Conservation (phyloP, 1,140 invertebrate species). For the Saccostrea cuccullata region DNA sequence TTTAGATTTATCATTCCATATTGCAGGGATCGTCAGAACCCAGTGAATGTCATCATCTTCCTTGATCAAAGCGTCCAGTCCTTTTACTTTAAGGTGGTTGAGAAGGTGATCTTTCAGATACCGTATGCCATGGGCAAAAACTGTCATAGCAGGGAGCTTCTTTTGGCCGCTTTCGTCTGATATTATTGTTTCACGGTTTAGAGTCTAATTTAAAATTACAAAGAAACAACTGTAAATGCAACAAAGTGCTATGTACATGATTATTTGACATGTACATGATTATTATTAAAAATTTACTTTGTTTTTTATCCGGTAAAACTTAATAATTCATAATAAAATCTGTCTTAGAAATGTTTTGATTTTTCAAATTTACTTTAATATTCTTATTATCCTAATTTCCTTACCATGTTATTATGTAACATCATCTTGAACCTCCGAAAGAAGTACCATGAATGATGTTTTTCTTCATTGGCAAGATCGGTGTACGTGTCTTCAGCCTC, state of each 20-base stretch:
- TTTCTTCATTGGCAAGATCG: slow-evolving; percentile 78
- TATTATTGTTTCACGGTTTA: slow-evolving; percentile 1
- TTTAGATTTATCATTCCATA: slow-evolving; percentile 53
- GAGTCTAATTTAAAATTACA: background rate
- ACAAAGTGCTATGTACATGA: too few relatives aligned
- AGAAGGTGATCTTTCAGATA: slow-evolving; percentile 40
- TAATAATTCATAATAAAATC: too few relatives aligned
- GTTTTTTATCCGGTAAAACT: too few relatives aligned
- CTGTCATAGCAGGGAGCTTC: slow-evolving; percentile 4
- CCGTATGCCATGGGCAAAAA: slow-evolving; percentile 40
- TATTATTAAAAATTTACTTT: too few relatives aligned
- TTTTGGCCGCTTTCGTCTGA: slow-evolving; percentile 25
- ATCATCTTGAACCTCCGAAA: slow-evolving; percentile 84
- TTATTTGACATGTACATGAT: too few relatives aligned
- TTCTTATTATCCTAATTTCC: background rate
- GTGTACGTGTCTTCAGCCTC: slow-evolving; percentile 81
- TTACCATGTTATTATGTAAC: slow-evolving; percentile 73
- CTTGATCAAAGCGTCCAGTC: slow-evolving; percentile 46
- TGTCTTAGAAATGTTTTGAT: too few relatives aligned
- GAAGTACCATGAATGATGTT: slow-evolving; percentile 81
- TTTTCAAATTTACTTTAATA: background rate
- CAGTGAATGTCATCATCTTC: slow-evolving; percentile 40
- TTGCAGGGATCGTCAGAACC: slow-evolving; percentile 57
- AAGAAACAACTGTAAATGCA: background rate
- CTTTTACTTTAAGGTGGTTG: slow-evolving; percentile 7